Evolutionary conservation across 2,888 invertebrate species (phyloP).

Genomic region (Ophion ventricosus): DNA sequence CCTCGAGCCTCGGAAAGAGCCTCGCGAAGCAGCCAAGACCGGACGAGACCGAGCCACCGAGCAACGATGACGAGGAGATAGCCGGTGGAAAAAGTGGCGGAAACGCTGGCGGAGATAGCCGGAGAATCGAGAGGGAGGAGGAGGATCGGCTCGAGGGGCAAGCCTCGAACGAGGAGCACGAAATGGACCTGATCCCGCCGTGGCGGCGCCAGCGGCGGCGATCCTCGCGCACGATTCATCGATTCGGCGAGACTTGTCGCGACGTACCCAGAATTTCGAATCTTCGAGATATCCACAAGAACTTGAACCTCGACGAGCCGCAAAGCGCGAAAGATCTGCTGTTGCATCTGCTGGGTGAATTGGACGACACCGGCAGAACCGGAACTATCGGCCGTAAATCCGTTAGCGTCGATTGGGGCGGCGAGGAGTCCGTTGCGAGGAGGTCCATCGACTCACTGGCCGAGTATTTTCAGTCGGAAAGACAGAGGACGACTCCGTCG

Average conservation of each 20-base stretch:
- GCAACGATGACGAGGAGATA: constrained; percentile 12
- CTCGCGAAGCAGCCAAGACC: constrained; percentile 8
- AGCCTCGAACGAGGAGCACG: constrained; percentile 45
- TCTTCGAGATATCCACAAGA: constrained; percentile 78
- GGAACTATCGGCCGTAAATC: constrained; percentile 85
- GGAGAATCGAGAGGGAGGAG: constrained; percentile 51
- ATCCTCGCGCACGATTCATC: constrained; percentile 73
- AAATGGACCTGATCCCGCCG: constrained; percentile 79
- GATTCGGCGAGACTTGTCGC: constrained; percentile 80
- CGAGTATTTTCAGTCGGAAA: constrained; percentile 88
- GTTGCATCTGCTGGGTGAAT: constrained; percentile 90
- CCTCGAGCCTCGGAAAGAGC: constrained; percentile 64
- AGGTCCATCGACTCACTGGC: constrained; percentile 92
- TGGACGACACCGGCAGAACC: constrained; percentile 87
- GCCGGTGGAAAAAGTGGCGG: neutral
- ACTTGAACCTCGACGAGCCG: constrained; percentile 79
- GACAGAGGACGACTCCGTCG: constrained; percentile 71
- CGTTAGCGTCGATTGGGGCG: constrained; percentile 90
- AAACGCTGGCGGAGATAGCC: neutral
- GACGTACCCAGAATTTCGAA: constrained; percentile 81
- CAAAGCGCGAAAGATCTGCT: constrained; percentile 89
- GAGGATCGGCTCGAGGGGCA: constrained; percentile 5
- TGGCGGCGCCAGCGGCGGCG: constrained; percentile 73
- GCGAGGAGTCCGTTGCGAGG: constrained; percentile 89
- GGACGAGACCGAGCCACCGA: constrained; percentile 8